Percentiles rank a stretch among this genome's conserved stretches.
Evolutionary conservation across 2,888 invertebrate species (phyloP).

Genomic region (Xiphydria camelus): DNA sequence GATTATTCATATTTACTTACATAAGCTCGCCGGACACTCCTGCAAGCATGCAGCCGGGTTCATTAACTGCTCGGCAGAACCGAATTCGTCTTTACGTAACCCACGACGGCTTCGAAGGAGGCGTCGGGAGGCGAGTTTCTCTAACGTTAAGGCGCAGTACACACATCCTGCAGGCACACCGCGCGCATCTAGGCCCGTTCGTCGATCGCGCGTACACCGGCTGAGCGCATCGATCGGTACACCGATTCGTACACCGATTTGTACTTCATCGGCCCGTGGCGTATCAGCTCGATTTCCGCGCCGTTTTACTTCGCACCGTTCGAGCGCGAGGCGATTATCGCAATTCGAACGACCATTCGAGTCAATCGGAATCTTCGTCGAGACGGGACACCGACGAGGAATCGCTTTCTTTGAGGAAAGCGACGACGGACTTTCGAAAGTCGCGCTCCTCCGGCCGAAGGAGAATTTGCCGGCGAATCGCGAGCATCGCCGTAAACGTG

Average conservation of each 20-base stretch:
- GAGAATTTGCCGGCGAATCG: too few relatives aligned
- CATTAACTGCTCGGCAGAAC: slow-evolving; percentile 43
- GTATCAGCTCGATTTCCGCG: too few relatives aligned
- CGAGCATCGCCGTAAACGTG: too few relatives aligned
- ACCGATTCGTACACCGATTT: not conserved
- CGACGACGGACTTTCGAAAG: too few relatives aligned
- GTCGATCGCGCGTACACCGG: slow-evolving; percentile 1
- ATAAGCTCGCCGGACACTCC: slow-evolving; percentile 32
- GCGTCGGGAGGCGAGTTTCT: slow-evolving; percentile 21
- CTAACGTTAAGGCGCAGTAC: slow-evolving; percentile 16
- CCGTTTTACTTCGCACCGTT: not conserved
- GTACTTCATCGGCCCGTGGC: not conserved
- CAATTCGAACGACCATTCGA: too few relatives aligned
- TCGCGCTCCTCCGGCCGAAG: too few relatives aligned
- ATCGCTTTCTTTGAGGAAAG: too few relatives aligned
- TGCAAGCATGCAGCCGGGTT: slow-evolving; percentile 32
- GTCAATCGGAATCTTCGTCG: too few relatives aligned
- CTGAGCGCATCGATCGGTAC: not conserved
- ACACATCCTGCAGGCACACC: slow-evolving; percentile 13
- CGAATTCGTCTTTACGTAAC: slow-evolving; percentile 46
- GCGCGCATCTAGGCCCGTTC: too few relatives aligned
- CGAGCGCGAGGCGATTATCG: not conserved
- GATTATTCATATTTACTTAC: slow-evolving; percentile 39
- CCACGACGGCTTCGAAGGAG: slow-evolving; percentile 11
- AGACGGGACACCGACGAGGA: too few relatives aligned